phyloP scores from a whole-genome alignment of 2,888 invertebrate species.

The Atrina japonica region DNA sequence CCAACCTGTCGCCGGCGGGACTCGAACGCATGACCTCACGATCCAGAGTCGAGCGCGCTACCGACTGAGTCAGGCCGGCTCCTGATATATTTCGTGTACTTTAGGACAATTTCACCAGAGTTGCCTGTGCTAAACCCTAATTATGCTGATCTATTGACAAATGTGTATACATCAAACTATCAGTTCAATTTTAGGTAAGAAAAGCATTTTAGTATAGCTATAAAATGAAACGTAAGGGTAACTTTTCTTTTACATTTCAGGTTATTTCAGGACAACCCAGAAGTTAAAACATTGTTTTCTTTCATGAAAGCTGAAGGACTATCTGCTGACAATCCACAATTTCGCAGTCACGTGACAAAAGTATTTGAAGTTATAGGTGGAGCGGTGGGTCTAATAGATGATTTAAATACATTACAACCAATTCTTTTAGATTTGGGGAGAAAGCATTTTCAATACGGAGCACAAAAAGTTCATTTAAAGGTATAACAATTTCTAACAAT shows the following conservation, averaged over 20 bases:
- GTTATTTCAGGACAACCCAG: constrained; percentile 36
- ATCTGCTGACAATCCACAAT: constrained; percentile 18
- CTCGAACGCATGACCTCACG: no score
- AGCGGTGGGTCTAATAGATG: constrained; percentile 33
- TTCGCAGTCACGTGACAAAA: constrained; percentile 29
- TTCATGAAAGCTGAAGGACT: constrained; percentile 25
- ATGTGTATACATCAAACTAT: no score
- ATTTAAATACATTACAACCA: constrained; percentile 15
- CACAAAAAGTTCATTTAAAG: constrained; percentile 31
- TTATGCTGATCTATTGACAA: no score
- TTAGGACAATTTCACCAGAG: no score
- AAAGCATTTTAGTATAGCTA: no score
- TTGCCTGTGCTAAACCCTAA: no score
- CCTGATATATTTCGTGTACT: no score
- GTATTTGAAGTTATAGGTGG: constrained; percentile 34
- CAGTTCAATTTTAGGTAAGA: no score
- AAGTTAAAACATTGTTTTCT: constrained; percentile 37
- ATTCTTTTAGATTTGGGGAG: constrained; percentile 33
- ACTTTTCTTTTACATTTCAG: constrained; percentile 14
- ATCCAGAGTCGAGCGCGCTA: no score
- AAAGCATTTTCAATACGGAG: constrained; percentile 35
- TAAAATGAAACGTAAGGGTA: no score
- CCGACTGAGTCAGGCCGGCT: no score
- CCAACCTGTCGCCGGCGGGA: no score
- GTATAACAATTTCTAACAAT: constrained; percentile 19